Evolutionary conservation across 2,113 vertebrate genomes (phyloP).

Genomic region (Prietella phreatophila): DNA sequence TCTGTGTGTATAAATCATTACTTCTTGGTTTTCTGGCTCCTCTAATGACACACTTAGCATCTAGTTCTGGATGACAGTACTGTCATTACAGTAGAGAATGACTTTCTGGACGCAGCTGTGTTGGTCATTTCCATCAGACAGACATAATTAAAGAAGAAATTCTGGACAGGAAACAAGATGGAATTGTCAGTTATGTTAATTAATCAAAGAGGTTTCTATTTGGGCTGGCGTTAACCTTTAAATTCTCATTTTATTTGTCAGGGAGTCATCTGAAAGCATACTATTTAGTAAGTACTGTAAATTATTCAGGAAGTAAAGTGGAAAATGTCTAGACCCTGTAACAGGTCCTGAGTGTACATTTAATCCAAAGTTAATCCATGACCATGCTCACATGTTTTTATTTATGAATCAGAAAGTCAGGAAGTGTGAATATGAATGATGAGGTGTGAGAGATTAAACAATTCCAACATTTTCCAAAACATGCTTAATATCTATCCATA

Average conservation of each 20-base stretch:
- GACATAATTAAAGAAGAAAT: neutral
- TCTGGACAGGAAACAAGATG: neutral
- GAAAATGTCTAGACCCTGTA: neutral
- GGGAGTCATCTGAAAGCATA: neutral
- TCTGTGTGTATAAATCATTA: neutral
- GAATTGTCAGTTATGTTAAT: neutral
- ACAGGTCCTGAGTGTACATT: neutral
- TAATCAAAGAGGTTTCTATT: neutral
- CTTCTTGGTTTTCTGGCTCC: slow-evolving; percentile 13
- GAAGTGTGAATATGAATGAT: neutral
- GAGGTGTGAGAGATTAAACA: neutral
- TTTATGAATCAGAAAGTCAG: neutral
- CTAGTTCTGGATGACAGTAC: neutral
- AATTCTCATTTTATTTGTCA: neutral
- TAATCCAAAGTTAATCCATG: neutral
- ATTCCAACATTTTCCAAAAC: neutral
- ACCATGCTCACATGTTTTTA: neutral
- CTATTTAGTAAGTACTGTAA: neutral
- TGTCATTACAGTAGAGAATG: slow-evolving; percentile 31
- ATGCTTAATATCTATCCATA: neutral
- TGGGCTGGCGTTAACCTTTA: neutral
- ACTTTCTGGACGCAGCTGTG: neutral
- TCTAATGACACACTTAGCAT: slow-evolving; percentile 37
- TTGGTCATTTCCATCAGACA: slow-evolving; percentile 2
- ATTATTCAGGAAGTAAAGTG: neutral